These are phyloP conservation scores for Podarcis muralis DNA, from an alignment of 2,113 vertebrate genomes.

Conservation along the genomic window DNA sequence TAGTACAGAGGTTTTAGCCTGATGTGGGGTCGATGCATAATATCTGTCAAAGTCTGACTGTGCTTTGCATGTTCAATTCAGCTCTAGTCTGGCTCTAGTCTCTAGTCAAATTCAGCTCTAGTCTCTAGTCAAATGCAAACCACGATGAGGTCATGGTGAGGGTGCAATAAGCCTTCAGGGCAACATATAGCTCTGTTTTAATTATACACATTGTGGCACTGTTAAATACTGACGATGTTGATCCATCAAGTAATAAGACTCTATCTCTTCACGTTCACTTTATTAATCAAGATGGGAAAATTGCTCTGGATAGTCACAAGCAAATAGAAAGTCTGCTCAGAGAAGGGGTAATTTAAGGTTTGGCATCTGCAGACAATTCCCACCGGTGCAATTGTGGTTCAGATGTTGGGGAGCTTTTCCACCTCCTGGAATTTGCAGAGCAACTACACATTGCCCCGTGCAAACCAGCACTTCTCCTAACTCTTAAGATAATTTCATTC, in stretches of 20 bases:
- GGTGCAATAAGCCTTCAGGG: neutral
- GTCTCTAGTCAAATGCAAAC: too few species aligned
- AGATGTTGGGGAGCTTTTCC: neutral
- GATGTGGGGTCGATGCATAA: neutral
- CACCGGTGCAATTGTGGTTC: neutral
- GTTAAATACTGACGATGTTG: neutral
- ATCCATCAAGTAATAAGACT: fast-evolving
- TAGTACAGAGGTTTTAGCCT: too few species aligned
- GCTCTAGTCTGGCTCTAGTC: neutral
- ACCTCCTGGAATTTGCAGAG: neutral
- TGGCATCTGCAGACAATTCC: neutral
- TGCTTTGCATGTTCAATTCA: too few species aligned
- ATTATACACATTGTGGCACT: neutral
- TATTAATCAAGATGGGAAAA: neutral
- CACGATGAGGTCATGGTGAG: neutral
- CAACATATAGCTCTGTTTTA: neutral
- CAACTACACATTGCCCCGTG: neutral
- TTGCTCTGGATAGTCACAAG: neutral
- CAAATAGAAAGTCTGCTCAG: neutral
- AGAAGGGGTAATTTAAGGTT: neutral
- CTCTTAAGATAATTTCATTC: too few species aligned
- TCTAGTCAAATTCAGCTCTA: neutral
- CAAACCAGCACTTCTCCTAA: neutral
- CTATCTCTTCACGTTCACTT: fast-evolving
- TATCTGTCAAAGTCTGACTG: neutral